Evolutionary conservation across 2,888 invertebrate species (phyloP), one percentile per base, ranked within the genome.

Genomic region (Cordilura impudica): DNA sequence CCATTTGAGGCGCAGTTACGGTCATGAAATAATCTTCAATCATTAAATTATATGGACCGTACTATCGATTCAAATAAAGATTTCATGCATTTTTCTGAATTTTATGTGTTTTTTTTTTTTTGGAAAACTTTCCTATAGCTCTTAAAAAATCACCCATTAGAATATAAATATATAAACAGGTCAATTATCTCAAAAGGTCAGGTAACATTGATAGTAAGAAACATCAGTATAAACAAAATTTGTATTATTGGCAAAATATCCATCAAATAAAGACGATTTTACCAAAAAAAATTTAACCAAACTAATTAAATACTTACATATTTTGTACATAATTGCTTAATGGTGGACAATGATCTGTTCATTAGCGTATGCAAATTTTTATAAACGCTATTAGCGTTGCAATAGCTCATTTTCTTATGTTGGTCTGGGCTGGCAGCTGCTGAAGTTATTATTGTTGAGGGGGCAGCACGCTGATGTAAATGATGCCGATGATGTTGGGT

Each of bases 391-490:
- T 67, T 58, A 43, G 49, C 61, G 60, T 65, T 67, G 66, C 79
- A 79, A 43, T 61, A 31, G 58, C 29, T 73, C 66, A 70, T 75
- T 78, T 75, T 82, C n/a, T n/a, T n/a, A n/a, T 54, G 23, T 19
- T 66, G 61, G 18, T 43, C 23, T 2, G 10, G 16, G 1, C n/a
- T 2, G 18, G 23, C 16, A 54, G 49, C 56, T 66, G 29, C 14
- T 39, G 31, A 7, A 49, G 60, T 5, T 31, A 21, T 31, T 56
- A 69, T n/a, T 51, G 45, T 47, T 19, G 61, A 54, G 8, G 69
- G 82, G 2, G 81, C 84, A 8, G 86, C 84, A 19, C 86, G 82
- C 35, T 81, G 80, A 54, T 86, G 85, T 26, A 86, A 79, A 77
- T 86, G 85, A 82, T 86, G 86, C n/a, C 56, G 84, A 53, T 81